Conservation (phyloP, 2,797 vertebrate genomes). For the Anguilla anguilla region DNA sequence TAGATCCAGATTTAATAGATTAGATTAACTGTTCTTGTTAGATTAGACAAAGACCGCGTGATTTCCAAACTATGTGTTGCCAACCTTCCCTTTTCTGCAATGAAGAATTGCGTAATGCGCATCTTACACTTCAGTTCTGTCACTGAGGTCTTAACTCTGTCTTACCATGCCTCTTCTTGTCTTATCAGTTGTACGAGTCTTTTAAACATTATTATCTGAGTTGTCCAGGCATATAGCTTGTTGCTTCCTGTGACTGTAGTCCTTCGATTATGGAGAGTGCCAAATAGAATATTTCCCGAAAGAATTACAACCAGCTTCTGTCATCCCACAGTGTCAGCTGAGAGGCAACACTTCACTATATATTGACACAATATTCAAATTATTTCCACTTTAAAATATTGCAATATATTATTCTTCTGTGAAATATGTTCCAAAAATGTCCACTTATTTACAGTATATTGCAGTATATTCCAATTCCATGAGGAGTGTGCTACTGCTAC, state of each 20-base stretch:
- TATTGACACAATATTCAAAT: background rate
- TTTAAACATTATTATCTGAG: background rate
- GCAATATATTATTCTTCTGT: too few relatives aligned
- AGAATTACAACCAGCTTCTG: background rate
- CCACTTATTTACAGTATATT: background rate
- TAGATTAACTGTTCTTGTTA: conserved; percentile 23
- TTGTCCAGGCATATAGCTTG: background rate
- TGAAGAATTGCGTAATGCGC: background rate
- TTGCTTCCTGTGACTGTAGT: background rate
- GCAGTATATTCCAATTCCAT: background rate
- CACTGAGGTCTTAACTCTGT: background rate
- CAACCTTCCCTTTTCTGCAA: background rate
- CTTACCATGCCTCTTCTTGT: background rate
- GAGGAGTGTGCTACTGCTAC: background rate
- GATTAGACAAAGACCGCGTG: conserved; percentile 5
- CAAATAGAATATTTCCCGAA: background rate
- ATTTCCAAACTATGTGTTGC: too few relatives aligned
- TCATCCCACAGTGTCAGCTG: background rate
- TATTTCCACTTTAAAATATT: background rate
- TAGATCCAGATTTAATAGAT: conserved; percentile 27
- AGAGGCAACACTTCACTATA: background rate
- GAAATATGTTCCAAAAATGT: background rate
- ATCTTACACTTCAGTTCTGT: background rate
- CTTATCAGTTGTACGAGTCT: background rate
- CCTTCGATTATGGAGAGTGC: background rate